Conservation (phyloP, 1,140 invertebrate genomes). For the Pseudachorutes palmiensis region DNA sequence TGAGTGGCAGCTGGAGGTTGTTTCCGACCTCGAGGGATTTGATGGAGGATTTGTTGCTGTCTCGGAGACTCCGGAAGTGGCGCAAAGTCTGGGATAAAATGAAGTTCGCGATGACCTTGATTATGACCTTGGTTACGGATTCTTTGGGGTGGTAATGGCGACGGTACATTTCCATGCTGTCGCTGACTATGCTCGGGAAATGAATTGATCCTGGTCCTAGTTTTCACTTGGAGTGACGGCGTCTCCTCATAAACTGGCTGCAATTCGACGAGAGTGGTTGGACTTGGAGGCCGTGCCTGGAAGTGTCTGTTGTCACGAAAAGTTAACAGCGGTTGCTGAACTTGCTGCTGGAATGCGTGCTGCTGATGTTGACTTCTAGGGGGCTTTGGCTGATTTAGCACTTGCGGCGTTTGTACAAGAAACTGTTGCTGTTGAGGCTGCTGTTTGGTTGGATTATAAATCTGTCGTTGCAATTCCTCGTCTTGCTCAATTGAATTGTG, state of each 20-base stretch:
- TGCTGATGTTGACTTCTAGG: not conserved
- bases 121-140: too few species aligned
- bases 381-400: not conserved
- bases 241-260: not conserved
- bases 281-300: not conserved
- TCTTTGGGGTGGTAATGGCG: too few species aligned
- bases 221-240: conserved; percentile 1
- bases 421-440: not conserved
- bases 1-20: not conserved
- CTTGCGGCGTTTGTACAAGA: not conserved
- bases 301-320: not conserved
- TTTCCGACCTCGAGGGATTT: conserved; percentile 3
- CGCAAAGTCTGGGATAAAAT: conserved; percentile 2
- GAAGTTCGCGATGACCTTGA: not conserved
- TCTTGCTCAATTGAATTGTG: conserved; percentile 6
- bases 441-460: too few species aligned
- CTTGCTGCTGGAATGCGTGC: not conserved
- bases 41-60: not conserved
- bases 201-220: not conserved
- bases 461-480: too few species aligned
- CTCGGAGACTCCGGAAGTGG: not conserved
- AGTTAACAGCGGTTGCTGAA: not conserved
- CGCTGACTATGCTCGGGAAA: not conserved
- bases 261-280: not conserved
- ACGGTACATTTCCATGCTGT: not conserved